These are phyloP conservation scores for Bettongia penicillata DNA, from an alignment of 2,113 vertebrate genomes.

Conservation along the genomic window DNA sequence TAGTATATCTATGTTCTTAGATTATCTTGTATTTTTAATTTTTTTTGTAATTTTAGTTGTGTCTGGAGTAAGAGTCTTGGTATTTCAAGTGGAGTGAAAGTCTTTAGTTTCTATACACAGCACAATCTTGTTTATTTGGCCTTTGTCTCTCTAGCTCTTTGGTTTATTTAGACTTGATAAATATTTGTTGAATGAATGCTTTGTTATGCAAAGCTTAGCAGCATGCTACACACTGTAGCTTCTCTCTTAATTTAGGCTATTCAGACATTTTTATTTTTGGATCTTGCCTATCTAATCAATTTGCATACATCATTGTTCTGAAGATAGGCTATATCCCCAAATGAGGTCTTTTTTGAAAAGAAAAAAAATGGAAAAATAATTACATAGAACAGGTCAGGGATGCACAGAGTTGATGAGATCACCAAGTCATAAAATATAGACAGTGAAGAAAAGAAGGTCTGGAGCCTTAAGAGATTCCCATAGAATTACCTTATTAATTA, in stretches of 20 bases:
- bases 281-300: not conserved
- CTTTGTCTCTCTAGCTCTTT: not conserved
- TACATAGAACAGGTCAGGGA: not conserved
- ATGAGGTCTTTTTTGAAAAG: not conserved
- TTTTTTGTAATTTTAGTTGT: slow-evolving; percentile 15
- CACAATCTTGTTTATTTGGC: not conserved
- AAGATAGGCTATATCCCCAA: not conserved
- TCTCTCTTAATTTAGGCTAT: not conserved
- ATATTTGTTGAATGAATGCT: not conserved
- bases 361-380: not conserved
- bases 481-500: not conserved
- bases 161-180: not conserved
- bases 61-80: slow-evolving; percentile 27
- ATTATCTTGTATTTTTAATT: not conserved
- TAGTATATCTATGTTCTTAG: slow-evolving; percentile 38
- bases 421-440: not conserved
- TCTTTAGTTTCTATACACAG: slow-evolving; percentile 37
- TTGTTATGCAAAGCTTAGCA: not conserved
- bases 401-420: not conserved
- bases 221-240: not conserved
- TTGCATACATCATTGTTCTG: not conserved
- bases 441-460: not conserved
- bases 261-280: slow-evolving; percentile 9
- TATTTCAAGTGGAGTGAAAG: slow-evolving; percentile 31
- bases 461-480: not conserved